A percentile compares a stretch with the other conserved stretches of the same genome.
phyloP scores from a whole-genome alignment of 2,888 invertebrate species.

The Apamea epomidion region DNA sequence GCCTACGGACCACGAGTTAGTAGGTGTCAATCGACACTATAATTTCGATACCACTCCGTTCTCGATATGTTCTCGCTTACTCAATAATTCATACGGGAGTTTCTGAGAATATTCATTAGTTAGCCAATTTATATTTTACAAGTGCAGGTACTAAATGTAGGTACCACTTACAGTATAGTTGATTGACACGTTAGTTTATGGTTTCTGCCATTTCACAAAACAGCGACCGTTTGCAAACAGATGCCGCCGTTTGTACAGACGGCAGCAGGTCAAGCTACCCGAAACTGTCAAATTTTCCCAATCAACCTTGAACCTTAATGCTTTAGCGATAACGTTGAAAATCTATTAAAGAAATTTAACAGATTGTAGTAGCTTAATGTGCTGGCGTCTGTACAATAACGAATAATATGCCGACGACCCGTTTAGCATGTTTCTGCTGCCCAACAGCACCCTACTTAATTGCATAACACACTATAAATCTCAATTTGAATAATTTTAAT shows the following conservation, averaged over 20 bases:
- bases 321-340: no score
- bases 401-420: no score
- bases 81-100: slow-evolving; percentile 22
- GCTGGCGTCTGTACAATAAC: no score
- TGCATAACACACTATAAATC: no score
- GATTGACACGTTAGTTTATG: neutral
- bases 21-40: slow-evolving; percentile 50
- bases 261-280: no score
- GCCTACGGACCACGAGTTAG: slow-evolving; percentile 13
- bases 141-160: neutral
- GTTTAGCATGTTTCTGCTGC: no score
- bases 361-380: no score
- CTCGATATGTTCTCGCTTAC: slow-evolving; percentile 19
- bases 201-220: neutral
- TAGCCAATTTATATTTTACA: slow-evolving; percentile 8
- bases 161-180: neutral
- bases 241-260: neutral
- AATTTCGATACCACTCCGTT: slow-evolving; percentile 28
- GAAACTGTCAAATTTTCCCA: no score
- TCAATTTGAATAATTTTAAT: no score
- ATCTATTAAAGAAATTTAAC: no score
- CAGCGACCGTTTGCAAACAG: neutral
- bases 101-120: slow-evolving; percentile 16
- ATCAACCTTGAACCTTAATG: no score
- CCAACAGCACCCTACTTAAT: no score